Base-by-base conservation (phyloP, 2,888 invertebrate species). In the Cantharis rufa region DNA sequence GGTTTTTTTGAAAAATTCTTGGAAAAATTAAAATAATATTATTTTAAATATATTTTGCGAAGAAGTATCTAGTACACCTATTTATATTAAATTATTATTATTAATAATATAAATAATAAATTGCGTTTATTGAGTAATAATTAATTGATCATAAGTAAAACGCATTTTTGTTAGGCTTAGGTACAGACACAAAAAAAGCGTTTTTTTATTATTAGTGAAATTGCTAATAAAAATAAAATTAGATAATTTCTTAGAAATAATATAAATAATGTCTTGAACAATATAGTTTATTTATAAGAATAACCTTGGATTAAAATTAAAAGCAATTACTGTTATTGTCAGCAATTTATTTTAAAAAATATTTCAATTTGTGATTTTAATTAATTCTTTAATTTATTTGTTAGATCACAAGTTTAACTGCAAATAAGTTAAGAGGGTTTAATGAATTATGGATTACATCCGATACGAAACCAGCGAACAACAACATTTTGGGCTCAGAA, bases 221-320 rank as follows among this genome's bases (percentile, higher is more conserved):
- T n/a, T n/a, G n/a, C 13, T 48, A 48, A 32, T 48, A 48, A n/a
- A n/a, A 48, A n/a, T 48, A 48, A n/a, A 48, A n/a, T 48, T 48
- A n/a, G n/a, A 48, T 7, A 9, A n/a, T 48, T 48, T 48, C 48
- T 48, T 48, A n/a, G 48, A 48, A 48, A 48, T n/a, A 48, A 48
- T n/a, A 48, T 48, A 48, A 28, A 48, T 48, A 48, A 48, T 13
- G 48, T 48, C 48, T 48, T 48, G 48, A 48, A 48, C n/a, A 48
- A 48, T 48, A 48, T 48, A 48, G 64, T 66, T 21, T 66, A 66
- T 21, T 66, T 66, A 66, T 66, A 62, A 70, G 18, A 16, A 24
- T 18, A 32, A 69, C 74, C 74, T 74, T 74, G 74, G 32, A 74
- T 63, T 64, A 70, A 70, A 74, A 70, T 74, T 73, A 73, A 73